Conservation (phyloP, 2,113 vertebrate species). For the Alligator mississippiensis region DNA sequence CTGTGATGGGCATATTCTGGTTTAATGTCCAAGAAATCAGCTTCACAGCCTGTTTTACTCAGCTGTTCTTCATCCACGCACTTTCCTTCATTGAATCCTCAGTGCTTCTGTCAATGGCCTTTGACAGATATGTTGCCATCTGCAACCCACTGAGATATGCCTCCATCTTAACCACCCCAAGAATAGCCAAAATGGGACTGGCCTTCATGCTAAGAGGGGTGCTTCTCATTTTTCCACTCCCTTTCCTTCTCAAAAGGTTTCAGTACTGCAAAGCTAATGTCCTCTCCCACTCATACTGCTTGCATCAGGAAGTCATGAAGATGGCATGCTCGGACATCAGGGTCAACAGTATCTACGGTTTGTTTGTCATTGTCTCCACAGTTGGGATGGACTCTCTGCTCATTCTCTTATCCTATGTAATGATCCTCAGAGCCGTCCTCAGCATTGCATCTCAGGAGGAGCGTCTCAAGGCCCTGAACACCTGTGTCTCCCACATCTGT, state of each 20-base stretch:
- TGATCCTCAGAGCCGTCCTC: not conserved
- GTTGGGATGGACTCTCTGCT: not conserved
- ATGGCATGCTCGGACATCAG: not conserved
- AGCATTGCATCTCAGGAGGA: not conserved
- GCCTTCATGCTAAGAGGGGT: not conserved
- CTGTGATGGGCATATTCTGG: not conserved
- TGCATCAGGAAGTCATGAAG: conserved; percentile 13
- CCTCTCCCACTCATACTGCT: not conserved
- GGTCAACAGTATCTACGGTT: not conserved
- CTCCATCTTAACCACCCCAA: not conserved
- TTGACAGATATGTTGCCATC: not conserved
- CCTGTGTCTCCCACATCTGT: not conserved
- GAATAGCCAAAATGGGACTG: not conserved
- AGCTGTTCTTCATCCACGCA: not conserved
- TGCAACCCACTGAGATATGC: not conserved
- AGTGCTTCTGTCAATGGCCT: not conserved
- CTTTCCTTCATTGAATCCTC: not conserved
- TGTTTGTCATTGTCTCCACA: not conserved
- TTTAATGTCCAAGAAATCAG: not conserved
- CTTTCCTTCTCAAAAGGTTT: not conserved
- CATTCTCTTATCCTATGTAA: not conserved
- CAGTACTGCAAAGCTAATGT: not conserved
- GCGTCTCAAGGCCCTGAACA: not conserved
- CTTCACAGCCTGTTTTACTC: not conserved
- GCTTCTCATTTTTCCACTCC: not conserved